Base-by-base conservation (phyloP, 2,888 invertebrate species). In the Cremastobaeus sp. region DNA sequence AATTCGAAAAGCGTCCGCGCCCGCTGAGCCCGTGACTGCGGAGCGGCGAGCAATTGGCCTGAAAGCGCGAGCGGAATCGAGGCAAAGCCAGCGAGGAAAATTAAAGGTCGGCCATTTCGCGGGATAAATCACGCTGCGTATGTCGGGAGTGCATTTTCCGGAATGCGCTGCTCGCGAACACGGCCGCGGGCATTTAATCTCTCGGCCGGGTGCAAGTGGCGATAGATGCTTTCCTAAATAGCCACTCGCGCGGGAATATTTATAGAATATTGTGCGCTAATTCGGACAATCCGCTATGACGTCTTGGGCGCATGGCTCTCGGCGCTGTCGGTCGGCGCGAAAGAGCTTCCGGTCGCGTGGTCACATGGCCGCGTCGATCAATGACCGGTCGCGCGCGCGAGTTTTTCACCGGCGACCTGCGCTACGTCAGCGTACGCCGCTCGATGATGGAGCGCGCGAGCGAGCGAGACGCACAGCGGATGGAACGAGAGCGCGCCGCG, bases 351-450 rank as follows among this genome's bases (percentile, higher is more conserved):
- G 66, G 47, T 73, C 50, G 57, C 65, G 57, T 64, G 69, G 66
- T 73, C 68, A 70, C 64, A 59, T 74, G 76, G 54, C 57, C 48
- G 60, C 54, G 69, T 60, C 69, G 74, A 76, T 73, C 72, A 72
- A 72, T 74, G 76, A 72, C 69, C 73, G 76, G 68, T 69, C 74
- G 74, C 57, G 62, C 47, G 65, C 75, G 75, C 55, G 72, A 60
- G 55, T 52, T 57, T 68, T 71, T 69, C 75, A 59, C 60, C 70
- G 65, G 71, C 71, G 69, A 60, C 65, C 73, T 54, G 66, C 57
- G 64, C 73, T 60, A 72, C 72, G 72, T 71, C 64, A 50, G 37
- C 45, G 54, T 60, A 62, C 57, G 66, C 50, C 66, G 71, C 70
- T 62, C 73, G 66, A 55, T 60, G 60, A n/a, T n/a, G n/a, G n/a